Percentiles rank a stretch among this genome's conserved stretches.
Evolutionary conservation across 2,888 invertebrate species (phyloP).

Genomic region (Drosophila rellima): DNA sequence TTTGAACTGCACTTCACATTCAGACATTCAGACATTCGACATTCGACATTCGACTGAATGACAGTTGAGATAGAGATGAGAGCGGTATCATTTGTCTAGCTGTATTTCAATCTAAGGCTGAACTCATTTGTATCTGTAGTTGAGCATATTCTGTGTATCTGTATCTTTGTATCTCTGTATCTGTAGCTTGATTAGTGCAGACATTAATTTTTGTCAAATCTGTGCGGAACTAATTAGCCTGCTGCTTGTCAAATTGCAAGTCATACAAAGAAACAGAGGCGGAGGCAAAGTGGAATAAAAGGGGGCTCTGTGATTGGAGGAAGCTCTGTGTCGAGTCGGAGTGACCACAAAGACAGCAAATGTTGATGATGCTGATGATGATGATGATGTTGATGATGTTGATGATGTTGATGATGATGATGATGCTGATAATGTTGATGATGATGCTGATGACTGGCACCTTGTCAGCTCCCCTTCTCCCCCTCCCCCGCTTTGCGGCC

Average conservation of each 20-base stretch:
- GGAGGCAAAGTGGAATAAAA: not conserved
- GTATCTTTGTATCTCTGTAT: conserved; percentile 16
- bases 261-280: conserved; percentile 62
- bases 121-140: conserved; percentile 28
- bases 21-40: too few relatives aligned
- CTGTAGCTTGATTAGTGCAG: conserved; percentile 51
- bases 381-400: conserved; percentile 7
- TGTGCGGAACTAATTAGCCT: conserved; percentile 80
- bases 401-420: conserved; percentile 40
- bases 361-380: conserved; percentile 41
- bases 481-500: not conserved
- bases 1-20: conserved; percentile 42
- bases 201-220: conserved; percentile 81
- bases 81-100: conserved; percentile 46
- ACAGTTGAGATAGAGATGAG: not conserved
- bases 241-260: conserved; percentile 80
- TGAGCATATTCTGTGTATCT: not conserved
- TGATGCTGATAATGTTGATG: conserved; percentile 50
- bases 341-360: conserved; percentile 55
- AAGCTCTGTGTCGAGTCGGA: conserved; percentile 18
- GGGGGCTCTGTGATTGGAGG: conserved; percentile 3
- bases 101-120: conserved; percentile 10
- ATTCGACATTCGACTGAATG: not conserved
- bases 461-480: conserved; percentile 31
- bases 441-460: conserved; percentile 72